These are phyloP conservation scores for Rhinichthys klamathensis DNA, from an alignment of 2,113 vertebrate genomes.

Conservation along the genomic window DNA sequence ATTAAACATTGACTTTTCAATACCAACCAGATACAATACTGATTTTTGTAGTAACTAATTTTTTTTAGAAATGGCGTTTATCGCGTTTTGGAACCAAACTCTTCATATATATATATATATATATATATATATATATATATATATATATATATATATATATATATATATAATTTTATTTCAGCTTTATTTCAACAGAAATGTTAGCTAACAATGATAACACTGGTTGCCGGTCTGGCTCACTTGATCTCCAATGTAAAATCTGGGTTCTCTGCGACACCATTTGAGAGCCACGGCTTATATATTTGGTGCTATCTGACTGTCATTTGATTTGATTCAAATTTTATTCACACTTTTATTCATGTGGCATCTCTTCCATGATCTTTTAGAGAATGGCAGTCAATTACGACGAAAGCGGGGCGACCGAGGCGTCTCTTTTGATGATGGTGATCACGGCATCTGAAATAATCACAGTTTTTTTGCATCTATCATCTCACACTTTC, in stretches of 20 bases:
- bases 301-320: not conserved
- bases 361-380: slow-evolving; percentile 9
- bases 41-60: no score
- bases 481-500: slow-evolving; percentile 10
- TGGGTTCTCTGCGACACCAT: not conserved
- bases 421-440: not conserved
- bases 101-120: no score
- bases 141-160: no score
- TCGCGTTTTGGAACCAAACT: no score
- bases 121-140: no score
- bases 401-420: not conserved
- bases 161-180: no score
- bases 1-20: no score
- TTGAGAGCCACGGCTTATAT: not conserved
- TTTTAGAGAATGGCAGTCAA: not conserved
- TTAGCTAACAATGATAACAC: no score
- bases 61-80: no score
- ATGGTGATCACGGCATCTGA: slow-evolving; percentile 16
- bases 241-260: not conserved
- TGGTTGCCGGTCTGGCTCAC: not conserved
- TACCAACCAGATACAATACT: no score
- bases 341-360: not conserved
- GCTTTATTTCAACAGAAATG: no score
- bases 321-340: not conserved
- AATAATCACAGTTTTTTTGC: not conserved